These are phyloP conservation scores for Parnassius apollo DNA, from an alignment of 2,888 invertebrate species.

Conservation along the genomic window DNA sequence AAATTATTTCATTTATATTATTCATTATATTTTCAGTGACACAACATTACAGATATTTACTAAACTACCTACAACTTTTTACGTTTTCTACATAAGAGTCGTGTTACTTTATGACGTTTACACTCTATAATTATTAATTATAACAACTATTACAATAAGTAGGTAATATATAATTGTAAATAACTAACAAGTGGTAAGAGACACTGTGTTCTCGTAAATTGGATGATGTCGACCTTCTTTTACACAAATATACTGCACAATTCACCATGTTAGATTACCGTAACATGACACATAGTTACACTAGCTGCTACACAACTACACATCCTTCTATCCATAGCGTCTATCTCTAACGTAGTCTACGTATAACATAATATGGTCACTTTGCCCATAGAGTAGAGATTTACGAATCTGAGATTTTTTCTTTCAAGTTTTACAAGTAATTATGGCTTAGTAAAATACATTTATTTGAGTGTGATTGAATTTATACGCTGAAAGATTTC, in stretches of 20 bases:
- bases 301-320: conserved; percentile 3
- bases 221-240: conserved; percentile 20
- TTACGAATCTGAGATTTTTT: too few relatives aligned
- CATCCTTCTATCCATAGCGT: too few relatives aligned
- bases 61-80: conserved; percentile 1
- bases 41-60: conserved; percentile 17
- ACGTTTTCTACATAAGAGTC: conserved; percentile 2
- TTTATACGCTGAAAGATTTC: too few relatives aligned
- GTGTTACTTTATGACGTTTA: background rate
- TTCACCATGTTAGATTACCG: conserved; percentile 21
- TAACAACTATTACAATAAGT: too few relatives aligned
- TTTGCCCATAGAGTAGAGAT: too few relatives aligned
- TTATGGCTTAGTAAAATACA: too few relatives aligned
- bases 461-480: too few relatives aligned
- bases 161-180: too few relatives aligned
- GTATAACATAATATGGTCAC: too few relatives aligned
- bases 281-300: conserved; percentile 1
- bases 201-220: conserved; percentile 20
- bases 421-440: too few relatives aligned
- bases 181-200: conserved; percentile 22
- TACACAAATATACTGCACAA: conserved; percentile 23
- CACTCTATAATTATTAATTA: background rate
- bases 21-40: background rate
- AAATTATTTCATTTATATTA: too few relatives aligned
- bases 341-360: too few relatives aligned